Evolutionary conservation across 2,888 invertebrate species (phyloP).

Genomic region (Pseudococcus jackbeardsleyi): DNA sequence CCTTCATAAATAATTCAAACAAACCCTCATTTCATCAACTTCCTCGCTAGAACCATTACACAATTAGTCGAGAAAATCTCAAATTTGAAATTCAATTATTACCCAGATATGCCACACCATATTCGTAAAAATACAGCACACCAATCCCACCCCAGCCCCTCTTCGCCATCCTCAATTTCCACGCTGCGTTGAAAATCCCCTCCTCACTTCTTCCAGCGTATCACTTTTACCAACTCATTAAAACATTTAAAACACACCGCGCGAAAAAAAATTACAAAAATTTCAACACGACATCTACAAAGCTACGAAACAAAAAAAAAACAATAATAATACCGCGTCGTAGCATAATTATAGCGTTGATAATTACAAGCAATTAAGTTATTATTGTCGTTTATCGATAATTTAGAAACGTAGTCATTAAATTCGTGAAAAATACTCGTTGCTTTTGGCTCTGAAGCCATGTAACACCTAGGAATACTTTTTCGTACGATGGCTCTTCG

Average conservation of each 20-base stretch:
- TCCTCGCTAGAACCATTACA: background rate
- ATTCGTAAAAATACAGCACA: background rate
- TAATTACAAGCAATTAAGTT: slow-evolving; percentile 33
- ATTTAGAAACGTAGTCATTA: slow-evolving; percentile 36
- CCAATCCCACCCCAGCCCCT: background rate
- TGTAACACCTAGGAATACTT: too few species aligned
- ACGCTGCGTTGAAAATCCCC: background rate
- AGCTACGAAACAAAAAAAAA: slow-evolving; percentile 26
- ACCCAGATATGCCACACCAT: background rate
- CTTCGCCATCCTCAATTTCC: background rate
- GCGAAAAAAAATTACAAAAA: slow-evolving; percentile 18
- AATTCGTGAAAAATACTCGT: background rate
- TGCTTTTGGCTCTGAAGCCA: background rate
- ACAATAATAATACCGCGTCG: slow-evolving; percentile 18
- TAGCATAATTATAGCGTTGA: background rate
- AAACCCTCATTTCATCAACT: background rate
- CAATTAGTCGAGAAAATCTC: background rate
- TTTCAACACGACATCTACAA: background rate
- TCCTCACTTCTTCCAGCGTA: background rate
- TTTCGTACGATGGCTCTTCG: too few species aligned
- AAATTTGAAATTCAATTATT: background rate
- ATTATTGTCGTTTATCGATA: slow-evolving; percentile 43
- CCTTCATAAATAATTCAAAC: background rate
- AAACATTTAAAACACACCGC: background rate
- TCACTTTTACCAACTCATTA: background rate